Evolutionary conservation across 1,140 invertebrate species (phyloP), one percentile per base, ranked within the genome.

Genomic region (Bombus impatiens): DNA sequence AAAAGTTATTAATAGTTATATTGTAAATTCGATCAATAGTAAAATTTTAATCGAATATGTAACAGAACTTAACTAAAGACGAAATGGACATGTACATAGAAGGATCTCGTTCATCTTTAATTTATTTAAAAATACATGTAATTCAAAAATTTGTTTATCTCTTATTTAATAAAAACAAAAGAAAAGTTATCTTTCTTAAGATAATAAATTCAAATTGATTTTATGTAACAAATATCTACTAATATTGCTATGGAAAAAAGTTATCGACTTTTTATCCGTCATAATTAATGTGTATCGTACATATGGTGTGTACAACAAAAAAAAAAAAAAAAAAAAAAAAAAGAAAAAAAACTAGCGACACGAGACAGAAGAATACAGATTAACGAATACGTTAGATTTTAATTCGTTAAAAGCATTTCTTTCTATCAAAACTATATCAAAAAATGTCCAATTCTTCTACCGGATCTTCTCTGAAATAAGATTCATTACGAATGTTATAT

Each of bases 231-330:
- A 78, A 12, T 57, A 42, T 75, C 37, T 78, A 47, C 18, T 80
- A 44, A 47, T 85, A 80, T 85, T 85, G 68, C 53, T 79, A 80
- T 25, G 9, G 18, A 42, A 32, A 53, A 44, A 35, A 47, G n/a
- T 44, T 44, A 37, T 37, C 32, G 12, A 40, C 42, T 25, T 76
- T 47, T 47, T 67, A 47, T 67, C 4, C n/a, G 2, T 25, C 40
- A 13, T 35, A 62, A 78, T 79, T 42, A 78, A 35, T 68, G 12
- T 71, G 4, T n/a, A 25, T 10, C 12, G 13, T 59, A 32, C 15
- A 70, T 65, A 57, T 32, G 25, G 9, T 28, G 10, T 18, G 18
- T 47, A 12, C 15, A 70, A 35, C 18, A 68, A 32, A 72, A 72
- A 42, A 70, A 28, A 12, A 12, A 44, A 44, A 13, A 13, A 47